phyloP scores from a whole-genome alignment of 2,797 vertebrate species.

The Myiothlypis chrysogaster region DNA sequence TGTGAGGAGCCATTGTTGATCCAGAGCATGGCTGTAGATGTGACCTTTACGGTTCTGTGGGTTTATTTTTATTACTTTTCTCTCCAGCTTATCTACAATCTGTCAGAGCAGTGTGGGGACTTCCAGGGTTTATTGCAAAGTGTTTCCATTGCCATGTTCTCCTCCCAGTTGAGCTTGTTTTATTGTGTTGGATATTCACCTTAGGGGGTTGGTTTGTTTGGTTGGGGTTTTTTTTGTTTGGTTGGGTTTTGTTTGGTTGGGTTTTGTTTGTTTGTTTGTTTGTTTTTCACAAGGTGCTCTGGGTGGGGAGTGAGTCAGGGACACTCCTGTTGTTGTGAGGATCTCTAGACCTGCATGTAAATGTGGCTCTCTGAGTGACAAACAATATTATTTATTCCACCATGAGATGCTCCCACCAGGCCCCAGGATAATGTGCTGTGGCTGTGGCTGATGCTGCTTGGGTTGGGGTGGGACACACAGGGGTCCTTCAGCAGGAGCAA shows the following conservation, averaged over 20 bases:
- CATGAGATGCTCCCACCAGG: background rate
- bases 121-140: background rate
- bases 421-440: background rate
- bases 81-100: background rate
- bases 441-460: background rate
- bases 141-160: background rate
- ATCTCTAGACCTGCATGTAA: background rate
- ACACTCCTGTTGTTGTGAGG: background rate
- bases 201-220: background rate
- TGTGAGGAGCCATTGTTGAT: background rate
- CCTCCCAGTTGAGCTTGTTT: background rate
- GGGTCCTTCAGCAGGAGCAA: background rate
- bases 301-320: background rate
- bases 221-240: background rate
- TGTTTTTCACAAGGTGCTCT: background rate
- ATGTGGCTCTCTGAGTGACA: background rate
- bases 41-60: background rate
- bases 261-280: background rate
- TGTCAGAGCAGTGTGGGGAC: background rate
- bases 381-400: background rate
- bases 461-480: background rate
- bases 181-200: background rate
- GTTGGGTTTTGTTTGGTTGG: background rate
- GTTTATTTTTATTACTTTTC: background rate
- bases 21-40: background rate